Evolutionary conservation across 2,797 vertebrate species (phyloP), one percentile per base, ranked within the genome.

Genomic region (Zalophus californianus): DNA sequence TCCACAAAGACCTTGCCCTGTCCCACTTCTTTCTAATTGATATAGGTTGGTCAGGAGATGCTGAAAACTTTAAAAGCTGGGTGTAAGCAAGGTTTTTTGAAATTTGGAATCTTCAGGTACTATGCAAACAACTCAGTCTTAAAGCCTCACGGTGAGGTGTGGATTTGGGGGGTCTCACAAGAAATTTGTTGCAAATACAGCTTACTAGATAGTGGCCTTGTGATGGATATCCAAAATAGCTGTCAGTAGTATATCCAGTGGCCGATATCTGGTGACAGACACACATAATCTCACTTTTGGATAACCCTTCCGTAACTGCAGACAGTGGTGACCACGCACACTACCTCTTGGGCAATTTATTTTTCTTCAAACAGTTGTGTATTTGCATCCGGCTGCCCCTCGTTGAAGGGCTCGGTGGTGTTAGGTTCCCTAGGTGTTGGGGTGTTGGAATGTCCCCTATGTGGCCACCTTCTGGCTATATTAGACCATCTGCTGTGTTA

Each of bases 101-200:
- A 95, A 72, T 73, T 60, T 84, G 64, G 52, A 93, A 75, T 87
- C 32, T 48, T 70, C 38, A 83, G n/a, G 32, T 70, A 20, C 35
- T 89, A 1, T 66, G 15, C 32, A 52, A 62, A n/a, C 10, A 58
- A 6, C 60, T 70, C 56, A 29, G 52, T 25, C 29, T 70, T 58
- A 56, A 10, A 29, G 14, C 66, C 16, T 85, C 25, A 15, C 25
- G 52, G 23, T 72, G 88, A 56, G 72, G 27, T 7, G 9, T 88
- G 72, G 32, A 48, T 95, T 86, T 95, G 62, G 84, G 72, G 72
- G 35, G 50, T 78, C 58, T 56, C 18, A 38, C 91, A 78, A 83
- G 50, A 75, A 77, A 5, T 73, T 68, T 41, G 62, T 93, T 68
- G 54, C 21, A 54, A 87, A 41, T 48, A 7, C 2, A 41, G 29